Evolutionary conservation across 2,888 invertebrate genomes (phyloP).

Genomic region (Stenolophus ochropezus): DNA sequence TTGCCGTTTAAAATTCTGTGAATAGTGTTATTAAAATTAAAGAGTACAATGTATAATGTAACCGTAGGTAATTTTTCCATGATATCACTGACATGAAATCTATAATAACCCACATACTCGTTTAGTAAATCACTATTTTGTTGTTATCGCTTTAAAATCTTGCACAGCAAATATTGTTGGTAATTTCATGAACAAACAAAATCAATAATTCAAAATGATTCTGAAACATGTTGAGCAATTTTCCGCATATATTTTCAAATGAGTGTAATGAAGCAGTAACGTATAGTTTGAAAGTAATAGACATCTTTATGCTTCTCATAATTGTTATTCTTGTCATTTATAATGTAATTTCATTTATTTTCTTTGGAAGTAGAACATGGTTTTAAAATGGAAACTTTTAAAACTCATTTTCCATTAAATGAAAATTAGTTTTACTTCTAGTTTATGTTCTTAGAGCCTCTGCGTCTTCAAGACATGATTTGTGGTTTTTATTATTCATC

Average conservation of each 20-base stretch:
- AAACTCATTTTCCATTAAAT: conserved; percentile 13
- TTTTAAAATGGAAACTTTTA: conserved; percentile 9
- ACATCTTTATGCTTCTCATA: neutral
- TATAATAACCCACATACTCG: conserved; percentile 31
- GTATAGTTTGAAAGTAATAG: neutral
- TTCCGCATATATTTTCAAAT: neutral
- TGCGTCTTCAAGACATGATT: neutral
- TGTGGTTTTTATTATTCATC: neutral
- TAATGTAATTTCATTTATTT: conserved; percentile 17
- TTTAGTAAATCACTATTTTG: conserved; percentile 39
- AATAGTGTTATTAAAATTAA: conserved; percentile 19
- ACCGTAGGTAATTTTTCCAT: conserved; percentile 18
- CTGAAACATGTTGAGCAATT: neutral
- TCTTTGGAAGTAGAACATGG: conserved; percentile 17
- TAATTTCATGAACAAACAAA: conserved; percentile 19
- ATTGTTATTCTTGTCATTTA: conserved; percentile 26
- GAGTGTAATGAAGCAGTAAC: neutral
- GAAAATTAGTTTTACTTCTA: conserved; percentile 13
- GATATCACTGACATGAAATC: conserved; percentile 11
- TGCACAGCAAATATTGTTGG: conserved; percentile 19
- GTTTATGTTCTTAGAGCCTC: neutral
- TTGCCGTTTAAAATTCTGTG: neutral
- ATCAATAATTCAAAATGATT: conserved; percentile 20
- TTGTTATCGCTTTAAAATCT: conserved; percentile 27
- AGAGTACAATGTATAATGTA: conserved; percentile 1